Base-by-base conservation (phyloP, 2,888 invertebrate species). In the Morpho deidamia region DNA sequence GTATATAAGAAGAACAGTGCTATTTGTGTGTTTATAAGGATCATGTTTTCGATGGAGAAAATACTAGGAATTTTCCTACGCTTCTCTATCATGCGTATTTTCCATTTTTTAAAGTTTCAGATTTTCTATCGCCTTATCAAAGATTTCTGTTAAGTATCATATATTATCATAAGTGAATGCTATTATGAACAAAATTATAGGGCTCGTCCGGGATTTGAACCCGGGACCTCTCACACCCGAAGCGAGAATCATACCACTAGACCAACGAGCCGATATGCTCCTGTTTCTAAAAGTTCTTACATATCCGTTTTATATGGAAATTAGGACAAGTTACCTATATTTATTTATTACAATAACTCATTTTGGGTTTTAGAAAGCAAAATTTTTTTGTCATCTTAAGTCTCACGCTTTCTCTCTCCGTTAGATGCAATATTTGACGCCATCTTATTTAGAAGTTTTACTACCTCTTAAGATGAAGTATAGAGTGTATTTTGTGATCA, bases 201-300 rank as follows among this genome's bases (percentile, higher is more conserved):
- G 90, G 90, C 90, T 90, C 90, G 90, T 89, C 90, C 90, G 90
- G 90, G 90, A 90, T 89, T 90, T 90, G 89, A 90, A 90, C 90
- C 90, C 90, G 90, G 89, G 90, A 89, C 90, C 90, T 89, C 89
- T 90, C 90, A 87, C 90, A 90, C 90, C 90, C 89, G 81, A 90
- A 90, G 89, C 89, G 90, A 89, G 83, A 90, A 90, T 89, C 89
- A 90, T 90, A 90, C 90, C 90, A 88, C 89, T 90, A 90, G 90
- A 90, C 90, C 90, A 90, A 90, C 88, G 90, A 90, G 90, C 90
- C 90, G 69, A 64, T 34, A 40, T 10, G 10, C n/a, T 40, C 34
- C 40, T 33, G 48, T 7, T 12, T 8, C 9, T 38, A 48, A 48
- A 39, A 40, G 11, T 23, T 12, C 33, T 11, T 40, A 39, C 39